A percentile compares a stretch with the other conserved stretches of the same genome.
Evolutionary conservation across 23 tunicate species (phyloP).

Genomic region (Clavelina lepadiformis): DNA sequence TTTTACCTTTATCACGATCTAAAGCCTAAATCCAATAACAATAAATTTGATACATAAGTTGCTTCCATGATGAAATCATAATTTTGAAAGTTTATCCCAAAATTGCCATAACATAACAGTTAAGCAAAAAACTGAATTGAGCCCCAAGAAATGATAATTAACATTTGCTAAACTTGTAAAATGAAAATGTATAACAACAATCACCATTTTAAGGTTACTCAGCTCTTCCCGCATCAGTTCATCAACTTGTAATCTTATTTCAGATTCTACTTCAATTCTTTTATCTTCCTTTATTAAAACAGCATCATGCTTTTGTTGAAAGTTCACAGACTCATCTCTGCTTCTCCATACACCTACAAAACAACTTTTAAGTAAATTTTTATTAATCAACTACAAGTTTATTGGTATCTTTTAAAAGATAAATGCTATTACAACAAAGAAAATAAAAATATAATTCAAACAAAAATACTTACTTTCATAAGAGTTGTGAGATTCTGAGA

Average conservation of each 20-base stretch:
- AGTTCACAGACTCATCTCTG: conserved; percentile 81
- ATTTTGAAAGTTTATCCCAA: too few relatives aligned
- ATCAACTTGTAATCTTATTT: conserved; percentile 90
- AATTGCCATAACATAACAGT: too few relatives aligned
- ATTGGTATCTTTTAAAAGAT: too few relatives aligned
- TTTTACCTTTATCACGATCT: conserved; percentile 89
- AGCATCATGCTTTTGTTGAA: conserved; percentile 83
- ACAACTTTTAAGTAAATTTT: too few relatives aligned
- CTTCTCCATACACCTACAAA: conserved; percentile 63
- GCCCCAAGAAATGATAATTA: too few relatives aligned
- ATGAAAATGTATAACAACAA: background rate
- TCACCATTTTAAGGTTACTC: conserved; percentile 88
- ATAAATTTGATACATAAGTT: too few relatives aligned
- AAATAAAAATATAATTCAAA: background rate
- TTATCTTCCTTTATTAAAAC: conserved; percentile 93
- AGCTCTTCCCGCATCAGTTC: conserved; percentile 98
- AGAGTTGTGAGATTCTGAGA: conserved; percentile 40
- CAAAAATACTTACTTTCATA: conserved; percentile 36
- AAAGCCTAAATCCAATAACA: conserved; percentile 66
- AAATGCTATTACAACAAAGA: too few relatives aligned
- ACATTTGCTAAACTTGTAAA: too few relatives aligned
- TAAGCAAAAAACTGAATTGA: too few relatives aligned
- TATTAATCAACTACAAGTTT: too few relatives aligned
- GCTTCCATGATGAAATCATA: too few relatives aligned
- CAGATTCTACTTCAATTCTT: conserved; percentile 92